Base-by-base conservation (phyloP, 1,140 invertebrate species). In the Macrostomum lignano region DNA sequence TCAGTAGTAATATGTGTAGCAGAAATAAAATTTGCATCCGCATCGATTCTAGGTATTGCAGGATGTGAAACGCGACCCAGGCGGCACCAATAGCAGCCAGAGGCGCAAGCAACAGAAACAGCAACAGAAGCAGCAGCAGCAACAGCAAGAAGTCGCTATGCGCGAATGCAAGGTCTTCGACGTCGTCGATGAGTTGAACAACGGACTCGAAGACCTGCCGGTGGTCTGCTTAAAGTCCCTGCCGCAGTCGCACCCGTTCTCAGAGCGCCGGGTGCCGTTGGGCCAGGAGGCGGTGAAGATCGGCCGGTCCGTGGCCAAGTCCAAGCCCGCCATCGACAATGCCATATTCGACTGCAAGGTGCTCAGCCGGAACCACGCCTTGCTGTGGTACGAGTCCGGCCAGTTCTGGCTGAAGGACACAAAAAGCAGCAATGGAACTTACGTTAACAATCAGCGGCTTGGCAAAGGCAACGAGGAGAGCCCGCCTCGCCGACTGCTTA, bases 281-380 rank as follows among this genome's bases (percentile, higher is more conserved):
- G 67, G 73, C 44, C 67, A 73, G 43, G 67, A 73, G 17, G n/a
- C n/a, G n/a, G 66, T 74, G 22, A 82, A 81, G 54, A 72, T 98
- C 43, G 88, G 88, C 0, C 68, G 88, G 33, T 76, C 86, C 21
- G 79, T 96, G 17, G 79, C 76, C 28, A 66, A 75, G 39, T 69
- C 70, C 22, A 66, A 72, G 48, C 74, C 82, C 3, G 65, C 69
- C 21, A 59, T 65, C 17, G 70, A 68, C 40, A 70, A 70, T 59
- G 82, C 79, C 5, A 91, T 94, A 46, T 98, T 96, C 59, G 88
- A 96, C 58, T 96, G 88, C 54, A 93, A 94, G 63, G 88, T 96
- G 20, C 61, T 94, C 21, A 93, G 84, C 1, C 61, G 84, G 36
- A 84, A 94, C 56, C 88, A 96, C 65, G 86, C 86, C 3, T 61